phyloP scores from a whole-genome alignment of 2,113 vertebrate genomes.

The Mus spicilegus region DNA sequence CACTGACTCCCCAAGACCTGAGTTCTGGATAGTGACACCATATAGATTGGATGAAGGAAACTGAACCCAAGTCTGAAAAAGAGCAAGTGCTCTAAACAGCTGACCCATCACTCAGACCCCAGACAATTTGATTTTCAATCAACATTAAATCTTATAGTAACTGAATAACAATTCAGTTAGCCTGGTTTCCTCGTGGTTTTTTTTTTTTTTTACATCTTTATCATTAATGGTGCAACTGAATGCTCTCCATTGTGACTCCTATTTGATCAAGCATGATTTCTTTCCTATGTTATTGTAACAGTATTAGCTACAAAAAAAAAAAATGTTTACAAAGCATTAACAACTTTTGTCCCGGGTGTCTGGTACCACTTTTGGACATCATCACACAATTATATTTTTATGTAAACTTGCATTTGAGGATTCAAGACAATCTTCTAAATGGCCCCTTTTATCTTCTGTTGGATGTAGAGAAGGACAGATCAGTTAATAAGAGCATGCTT shows the following conservation, averaged over 20 bases:
- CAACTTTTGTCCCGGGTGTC: background rate
- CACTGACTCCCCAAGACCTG: background rate
- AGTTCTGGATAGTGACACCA: background rate
- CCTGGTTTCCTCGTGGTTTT: background rate
- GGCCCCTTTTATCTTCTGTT: background rate
- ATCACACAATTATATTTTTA: background rate
- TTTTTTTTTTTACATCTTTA: background rate
- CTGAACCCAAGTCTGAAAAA: background rate
- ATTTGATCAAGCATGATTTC: slow-evolving; percentile 2
- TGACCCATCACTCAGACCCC: background rate
- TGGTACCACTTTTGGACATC: background rate
- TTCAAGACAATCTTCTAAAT: slow-evolving; percentile 3
- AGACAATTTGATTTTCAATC: background rate
- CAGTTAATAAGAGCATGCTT: background rate
- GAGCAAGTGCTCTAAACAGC: background rate
- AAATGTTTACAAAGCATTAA: background rate
- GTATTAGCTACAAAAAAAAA: background rate
- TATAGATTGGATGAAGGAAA: background rate
- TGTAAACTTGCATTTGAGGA: background rate
- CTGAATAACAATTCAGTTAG: slow-evolving; percentile 16
- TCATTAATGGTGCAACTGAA: background rate
- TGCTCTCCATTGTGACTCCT: background rate
- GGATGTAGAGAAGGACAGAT: background rate
- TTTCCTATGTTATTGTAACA: background rate
- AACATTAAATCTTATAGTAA: background rate